phyloP scores from a whole-genome alignment of 2,797 vertebrate genomes.

The Muscicapa striata region DNA sequence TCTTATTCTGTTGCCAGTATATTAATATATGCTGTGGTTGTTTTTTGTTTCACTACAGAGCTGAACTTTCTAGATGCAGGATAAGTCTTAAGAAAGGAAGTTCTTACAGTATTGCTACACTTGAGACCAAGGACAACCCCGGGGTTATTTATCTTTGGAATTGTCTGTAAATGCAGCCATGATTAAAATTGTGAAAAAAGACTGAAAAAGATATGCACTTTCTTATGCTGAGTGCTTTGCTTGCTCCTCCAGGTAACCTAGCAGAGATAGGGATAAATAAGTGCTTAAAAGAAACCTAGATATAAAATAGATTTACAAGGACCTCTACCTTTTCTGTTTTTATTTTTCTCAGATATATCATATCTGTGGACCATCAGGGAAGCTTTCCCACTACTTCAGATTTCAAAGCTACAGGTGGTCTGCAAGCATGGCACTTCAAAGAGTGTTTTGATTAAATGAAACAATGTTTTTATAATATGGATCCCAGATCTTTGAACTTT shows the following conservation, averaged over 20 bases:
- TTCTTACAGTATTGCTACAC: not conserved
- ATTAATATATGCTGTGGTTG: not conserved
- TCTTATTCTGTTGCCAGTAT: not conserved
- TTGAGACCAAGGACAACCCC: not conserved
- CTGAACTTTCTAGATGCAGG: not conserved
- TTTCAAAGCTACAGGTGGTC: constrained; percentile 90
- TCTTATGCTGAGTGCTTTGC: constrained; percentile 9
- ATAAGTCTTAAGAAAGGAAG: not conserved
- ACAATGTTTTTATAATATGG: constrained; percentile 79
- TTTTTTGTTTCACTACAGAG: not conserved
- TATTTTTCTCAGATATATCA: constrained; percentile 36
- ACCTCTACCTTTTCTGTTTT: constrained; percentile 29
- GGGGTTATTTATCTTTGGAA: not conserved
- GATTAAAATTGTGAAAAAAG: constrained; percentile 25
- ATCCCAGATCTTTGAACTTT: constrained; percentile 87
- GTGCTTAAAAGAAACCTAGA: constrained; percentile 45
- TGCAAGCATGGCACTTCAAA: constrained; percentile 88
- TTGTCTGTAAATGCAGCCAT: constrained; percentile 25
- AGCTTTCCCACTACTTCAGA: constrained; percentile 76
- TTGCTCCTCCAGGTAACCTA: constrained; percentile 24
- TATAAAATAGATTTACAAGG: constrained; percentile 61
- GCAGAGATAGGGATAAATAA: constrained; percentile 16
- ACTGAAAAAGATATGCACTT: constrained; percentile 11
- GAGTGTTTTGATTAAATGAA: constrained; percentile 80
- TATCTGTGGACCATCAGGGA: constrained; percentile 39